A percentile compares a stretch with the other conserved stretches of the same genome.
These are phyloP conservation scores for Calliphora vomitoria DNA, from an alignment of 2,888 invertebrate species.

Conservation along the genomic window DNA sequence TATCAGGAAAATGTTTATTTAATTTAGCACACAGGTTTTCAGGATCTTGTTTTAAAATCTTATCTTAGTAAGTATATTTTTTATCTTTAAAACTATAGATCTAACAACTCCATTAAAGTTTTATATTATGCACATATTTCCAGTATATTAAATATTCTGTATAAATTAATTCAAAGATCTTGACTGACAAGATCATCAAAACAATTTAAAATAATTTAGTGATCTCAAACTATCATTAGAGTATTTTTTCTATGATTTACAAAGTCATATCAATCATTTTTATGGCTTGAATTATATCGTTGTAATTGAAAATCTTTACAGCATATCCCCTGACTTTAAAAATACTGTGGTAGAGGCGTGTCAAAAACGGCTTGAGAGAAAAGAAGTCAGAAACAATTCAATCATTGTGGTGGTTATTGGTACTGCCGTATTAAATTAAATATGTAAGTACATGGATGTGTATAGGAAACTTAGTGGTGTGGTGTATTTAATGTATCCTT, in stretches of 20 bases:
- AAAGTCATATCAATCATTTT: constrained; percentile 41
- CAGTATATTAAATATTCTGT: not conserved
- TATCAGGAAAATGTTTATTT: no score
- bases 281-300: constrained; percentile 22
- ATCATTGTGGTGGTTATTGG: not conserved
- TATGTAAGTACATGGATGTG: not conserved
- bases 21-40: no score
- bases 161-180: constrained; percentile 8
- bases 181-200: constrained; percentile 32
- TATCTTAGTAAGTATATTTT: no score
- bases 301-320: constrained; percentile 34
- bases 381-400: constrained; percentile 7
- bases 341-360: not conserved
- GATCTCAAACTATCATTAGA: constrained; percentile 30
- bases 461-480: not conserved
- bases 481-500: constrained; percentile 55
- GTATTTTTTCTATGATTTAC: not conserved
- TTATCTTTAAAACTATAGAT: no score
- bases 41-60: no score
- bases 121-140: not conserved
- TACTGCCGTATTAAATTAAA: not conserved
- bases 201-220: constrained; percentile 55
- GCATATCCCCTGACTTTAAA: not conserved
- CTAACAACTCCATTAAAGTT: no score
- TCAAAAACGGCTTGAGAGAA: not conserved